phyloP scores from a whole-genome alignment of 2,888 invertebrate genomes.

The Cheiracanthium punctorium region DNA sequence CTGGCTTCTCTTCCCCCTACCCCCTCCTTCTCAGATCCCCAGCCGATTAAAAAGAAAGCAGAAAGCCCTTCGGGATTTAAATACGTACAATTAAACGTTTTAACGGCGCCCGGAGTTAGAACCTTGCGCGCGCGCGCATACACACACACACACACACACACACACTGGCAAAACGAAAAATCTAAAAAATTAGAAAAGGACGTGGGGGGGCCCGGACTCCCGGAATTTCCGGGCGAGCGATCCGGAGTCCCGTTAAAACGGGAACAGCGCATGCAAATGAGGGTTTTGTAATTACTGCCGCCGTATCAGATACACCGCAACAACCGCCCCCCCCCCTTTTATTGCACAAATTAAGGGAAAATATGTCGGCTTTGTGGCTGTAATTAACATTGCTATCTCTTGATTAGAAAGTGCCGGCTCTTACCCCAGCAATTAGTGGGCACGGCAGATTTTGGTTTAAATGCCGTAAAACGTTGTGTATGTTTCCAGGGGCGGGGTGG shows the following conservation, averaged over 20 bases:
- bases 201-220: constrained; percentile 6
- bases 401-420: constrained; percentile 66
- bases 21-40: background rate
- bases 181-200: constrained; percentile 9
- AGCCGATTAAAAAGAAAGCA: constrained; percentile 16
- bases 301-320: constrained; percentile 64
- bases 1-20: background rate
- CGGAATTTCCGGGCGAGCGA: constrained; percentile 66
- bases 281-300: constrained; percentile 69
- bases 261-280: constrained; percentile 61
- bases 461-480: constrained; percentile 23
- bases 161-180: constrained; percentile 22
- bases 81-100: constrained; percentile 66
- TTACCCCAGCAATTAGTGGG: constrained; percentile 64
- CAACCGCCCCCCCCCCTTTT: constrained; percentile 64
- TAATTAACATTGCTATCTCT: constrained; percentile 71
- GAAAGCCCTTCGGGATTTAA: constrained; percentile 31
- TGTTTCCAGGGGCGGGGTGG: background rate
- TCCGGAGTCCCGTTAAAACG: constrained; percentile 50
- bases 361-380: constrained; percentile 69
- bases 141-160: too few species aligned
- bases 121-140: too few species aligned
- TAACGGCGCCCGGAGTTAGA: constrained; percentile 39
- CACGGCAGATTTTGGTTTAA: constrained; percentile 64
- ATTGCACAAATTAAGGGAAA: constrained; percentile 70